phyloP scores from a whole-genome alignment of 2,797 vertebrate genomes.

The Cirrhinus mrigala region DNA sequence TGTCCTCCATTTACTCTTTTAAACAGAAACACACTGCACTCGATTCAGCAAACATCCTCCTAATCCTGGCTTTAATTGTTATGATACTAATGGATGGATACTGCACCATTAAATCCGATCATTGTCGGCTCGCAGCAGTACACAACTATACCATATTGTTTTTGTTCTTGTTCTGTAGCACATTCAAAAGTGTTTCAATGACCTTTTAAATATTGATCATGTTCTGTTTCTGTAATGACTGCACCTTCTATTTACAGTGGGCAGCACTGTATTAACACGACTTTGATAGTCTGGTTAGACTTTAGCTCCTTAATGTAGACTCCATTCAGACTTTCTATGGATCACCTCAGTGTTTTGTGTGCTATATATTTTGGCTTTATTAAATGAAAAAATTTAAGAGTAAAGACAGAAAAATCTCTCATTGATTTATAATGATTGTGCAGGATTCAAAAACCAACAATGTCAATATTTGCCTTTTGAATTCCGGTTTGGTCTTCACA shows the following conservation, averaged over 20 bases:
- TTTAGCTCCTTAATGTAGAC: not conserved
- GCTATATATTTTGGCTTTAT: not conserved
- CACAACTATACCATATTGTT: slow-evolving; percentile 1
- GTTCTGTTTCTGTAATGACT: not conserved
- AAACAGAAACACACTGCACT: slow-evolving; percentile 25
- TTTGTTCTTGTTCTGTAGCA: not conserved
- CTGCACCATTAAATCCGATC: slow-evolving; percentile 31
- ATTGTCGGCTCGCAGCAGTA: slow-evolving; percentile 40
- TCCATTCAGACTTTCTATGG: not conserved
- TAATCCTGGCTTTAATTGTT: slow-evolving; percentile 59
- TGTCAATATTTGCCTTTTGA: not conserved
- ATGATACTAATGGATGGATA: slow-evolving; percentile 48
- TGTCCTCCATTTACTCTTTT: slow-evolving; percentile 49
- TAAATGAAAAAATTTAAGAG: not conserved
- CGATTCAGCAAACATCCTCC: slow-evolving; percentile 25
- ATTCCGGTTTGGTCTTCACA: not conserved
- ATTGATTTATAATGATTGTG: not conserved
- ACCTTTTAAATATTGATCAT: not conserved
- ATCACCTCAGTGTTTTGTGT: not conserved
- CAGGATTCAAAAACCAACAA: not conserved
- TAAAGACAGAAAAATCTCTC: not conserved
- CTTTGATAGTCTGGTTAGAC: not conserved
- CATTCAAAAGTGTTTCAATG: not conserved
- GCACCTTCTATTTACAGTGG: not conserved
- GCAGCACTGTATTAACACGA: not conserved